Base-by-base conservation (phyloP, 2,113 vertebrate species). In the Chaenogobius annularis region DNA sequence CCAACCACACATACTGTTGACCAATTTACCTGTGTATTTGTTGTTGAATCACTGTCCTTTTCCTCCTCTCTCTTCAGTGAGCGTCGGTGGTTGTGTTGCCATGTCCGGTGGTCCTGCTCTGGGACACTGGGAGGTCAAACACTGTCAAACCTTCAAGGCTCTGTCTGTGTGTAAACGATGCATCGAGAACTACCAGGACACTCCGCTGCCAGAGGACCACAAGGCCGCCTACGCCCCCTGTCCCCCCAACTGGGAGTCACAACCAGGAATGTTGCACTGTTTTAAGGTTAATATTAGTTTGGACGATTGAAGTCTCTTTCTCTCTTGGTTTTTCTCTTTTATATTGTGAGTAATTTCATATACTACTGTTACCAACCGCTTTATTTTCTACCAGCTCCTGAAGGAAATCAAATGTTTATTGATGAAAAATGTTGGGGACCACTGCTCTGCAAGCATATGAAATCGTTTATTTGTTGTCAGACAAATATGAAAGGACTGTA, bases 121-220 rank as follows among this genome's bases (percentile, higher is more conserved):
- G 83, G 96, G 96, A 56, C 92, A 78, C 3, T 98, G 97, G 97
- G 96, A 98, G 82, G 97, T 97, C 55, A 98, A 97, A 87, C 93
- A 94, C 87, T 99, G 96, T 73, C 88, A 69, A n/a, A 82, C 85
- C 35, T 94, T 94, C 77, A 94, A 93, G 85, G 96, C 97, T 14
- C 92, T 95, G 88, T 96, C 96, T 8, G 47, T 98, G 67, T 99
- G 97, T 70, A 95, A 95, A 80, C 93, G 95, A 83, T 92, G 93
- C 66, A 73, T 95, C 12, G 89, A 78, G 80, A 87, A 82, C 65
- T 80, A 77, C 3, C 79, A 91, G 12, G 91, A 93, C 65, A 68
- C 77, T 9, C 66, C 70, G 20, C 65, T 81, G 31, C 92, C 90
- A 0, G 79, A 92, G 59, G 78, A 87, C 69, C 92, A 94, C 84